These are phyloP conservation scores for Pomacea maculata DNA, from an alignment of 1,140 invertebrate species.

Conservation along the genomic window DNA sequence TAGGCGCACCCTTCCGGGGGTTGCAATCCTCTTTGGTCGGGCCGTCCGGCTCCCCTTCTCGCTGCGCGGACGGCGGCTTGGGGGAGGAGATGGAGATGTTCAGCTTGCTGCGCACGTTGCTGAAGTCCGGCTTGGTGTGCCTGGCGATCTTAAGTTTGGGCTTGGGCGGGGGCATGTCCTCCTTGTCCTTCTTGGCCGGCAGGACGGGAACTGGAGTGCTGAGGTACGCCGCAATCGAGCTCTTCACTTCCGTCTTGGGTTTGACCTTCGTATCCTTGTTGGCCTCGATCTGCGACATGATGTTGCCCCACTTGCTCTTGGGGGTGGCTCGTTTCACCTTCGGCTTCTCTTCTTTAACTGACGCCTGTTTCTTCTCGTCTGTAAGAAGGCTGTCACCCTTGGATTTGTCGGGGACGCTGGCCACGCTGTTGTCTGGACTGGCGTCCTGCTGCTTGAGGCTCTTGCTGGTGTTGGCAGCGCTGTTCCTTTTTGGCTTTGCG, in stretches of 20 bases:
- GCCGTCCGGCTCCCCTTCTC: not conserved
- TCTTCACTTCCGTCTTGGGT: slow-evolving; percentile 61
- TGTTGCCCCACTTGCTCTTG: slow-evolving; percentile 65
- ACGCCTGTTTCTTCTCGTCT: slow-evolving; percentile 29
- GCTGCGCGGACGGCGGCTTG: not conserved
- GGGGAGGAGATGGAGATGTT: slow-evolving; percentile 37
- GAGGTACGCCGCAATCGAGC: slow-evolving; percentile 56
- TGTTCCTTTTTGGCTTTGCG: slow-evolving; percentile 33
- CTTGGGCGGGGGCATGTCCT: slow-evolving; percentile 39
- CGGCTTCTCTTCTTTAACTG: slow-evolving; percentile 44
- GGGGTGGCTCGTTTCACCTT: slow-evolving; percentile 58
- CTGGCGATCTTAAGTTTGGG: slow-evolving; percentile 38
- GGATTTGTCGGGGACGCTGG: slow-evolving; percentile 3
- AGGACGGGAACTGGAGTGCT: slow-evolving; percentile 23
- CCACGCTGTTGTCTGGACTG: slow-evolving; percentile 3
- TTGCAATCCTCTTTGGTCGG: not conserved
- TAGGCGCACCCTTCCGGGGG: not conserved
- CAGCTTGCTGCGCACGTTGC: slow-evolving; percentile 59
- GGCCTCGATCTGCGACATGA: slow-evolving; percentile 63
- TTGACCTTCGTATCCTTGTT: slow-evolving; percentile 58
- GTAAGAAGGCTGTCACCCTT: slow-evolving; percentile 24
- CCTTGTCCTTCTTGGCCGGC: slow-evolving; percentile 20
- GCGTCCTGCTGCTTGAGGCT: slow-evolving; percentile 26
- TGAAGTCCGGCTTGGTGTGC: slow-evolving; percentile 54
- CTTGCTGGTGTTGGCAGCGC: slow-evolving; percentile 28